Percentiles rank a stretch among this genome's conserved stretches.
Evolutionary conservation across 2,888 invertebrate genomes (phyloP).

Genomic region (Drosophila paramelanica): DNA sequence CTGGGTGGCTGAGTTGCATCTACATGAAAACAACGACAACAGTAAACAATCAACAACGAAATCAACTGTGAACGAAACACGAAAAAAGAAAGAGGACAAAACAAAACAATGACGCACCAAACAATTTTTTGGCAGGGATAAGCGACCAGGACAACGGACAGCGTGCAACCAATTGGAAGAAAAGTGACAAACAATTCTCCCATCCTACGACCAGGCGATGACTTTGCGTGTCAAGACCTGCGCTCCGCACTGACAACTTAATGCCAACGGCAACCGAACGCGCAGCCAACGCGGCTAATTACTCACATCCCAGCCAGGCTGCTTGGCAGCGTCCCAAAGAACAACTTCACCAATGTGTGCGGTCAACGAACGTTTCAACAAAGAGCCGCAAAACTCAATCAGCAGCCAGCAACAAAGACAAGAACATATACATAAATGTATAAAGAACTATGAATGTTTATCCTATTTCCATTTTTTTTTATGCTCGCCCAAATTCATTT

Average conservation of each 20-base stretch:
- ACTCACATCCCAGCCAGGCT: slow-evolving; percentile 43
- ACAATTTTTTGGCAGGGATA: slow-evolving; percentile 34
- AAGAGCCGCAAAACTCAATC: slow-evolving; percentile 50
- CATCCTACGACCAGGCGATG: slow-evolving; percentile 9
- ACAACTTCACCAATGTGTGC: slow-evolving; percentile 8
- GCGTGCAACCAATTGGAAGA: slow-evolving; percentile 7
- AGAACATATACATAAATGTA: neutral
- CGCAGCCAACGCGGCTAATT: slow-evolving; percentile 57
- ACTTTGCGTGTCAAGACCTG: slow-evolving; percentile 62
- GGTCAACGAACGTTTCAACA: slow-evolving; percentile 45
- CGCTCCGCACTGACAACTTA: slow-evolving; percentile 58
- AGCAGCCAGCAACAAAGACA: slow-evolving; percentile 21
- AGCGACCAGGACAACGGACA: neutral
- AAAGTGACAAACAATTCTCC: slow-evolving; percentile 19
- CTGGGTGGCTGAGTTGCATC: slow-evolving; percentile 66
- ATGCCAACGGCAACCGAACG: slow-evolving; percentile 50
- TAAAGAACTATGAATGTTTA: slow-evolving; percentile 6
- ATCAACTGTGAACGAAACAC: slow-evolving; percentile 25
- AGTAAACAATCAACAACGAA: slow-evolving; percentile 13
- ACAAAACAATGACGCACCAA: slow-evolving; percentile 10
- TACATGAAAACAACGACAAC: slow-evolving; percentile 36
- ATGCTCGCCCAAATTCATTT: neutral
- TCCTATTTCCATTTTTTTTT: neutral
- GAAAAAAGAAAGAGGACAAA: neutral
- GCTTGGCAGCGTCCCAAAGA: slow-evolving; percentile 15